Evolutionary conservation across 2,113 vertebrate species (phyloP).

Genomic region (Tupaia chinensis): DNA sequence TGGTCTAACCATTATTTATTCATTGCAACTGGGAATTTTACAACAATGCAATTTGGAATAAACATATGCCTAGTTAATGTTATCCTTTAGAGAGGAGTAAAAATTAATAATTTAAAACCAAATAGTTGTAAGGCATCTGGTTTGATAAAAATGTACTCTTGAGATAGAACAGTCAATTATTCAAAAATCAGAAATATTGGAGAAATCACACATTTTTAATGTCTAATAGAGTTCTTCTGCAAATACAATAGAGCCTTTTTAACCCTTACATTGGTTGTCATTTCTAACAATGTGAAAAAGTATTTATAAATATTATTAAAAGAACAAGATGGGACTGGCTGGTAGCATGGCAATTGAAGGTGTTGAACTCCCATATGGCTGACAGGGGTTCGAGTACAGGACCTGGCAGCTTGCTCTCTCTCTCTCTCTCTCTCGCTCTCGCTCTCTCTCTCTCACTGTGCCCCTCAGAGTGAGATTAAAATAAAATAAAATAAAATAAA

Average conservation of each 20-base stretch:
- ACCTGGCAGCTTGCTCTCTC: too few species aligned
- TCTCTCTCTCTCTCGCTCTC: too few species aligned
- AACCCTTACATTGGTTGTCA: background rate
- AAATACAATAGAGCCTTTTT: background rate
- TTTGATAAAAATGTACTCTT: conserved; percentile 45
- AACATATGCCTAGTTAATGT: conserved; percentile 61
- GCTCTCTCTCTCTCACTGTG: too few species aligned
- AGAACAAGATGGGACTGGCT: background rate
- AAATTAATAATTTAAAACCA: conserved; percentile 61
- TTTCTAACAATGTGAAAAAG: conserved; percentile 44
- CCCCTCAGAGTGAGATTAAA: background rate
- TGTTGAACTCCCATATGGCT: too few species aligned
- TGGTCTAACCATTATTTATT: conserved; percentile 57
- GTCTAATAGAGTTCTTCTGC: background rate
- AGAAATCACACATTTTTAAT: background rate
- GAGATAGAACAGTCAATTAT: conserved; percentile 20
- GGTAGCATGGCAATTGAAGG: too few species aligned
- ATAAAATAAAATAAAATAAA: background rate
- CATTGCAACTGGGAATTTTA: conserved; percentile 44
- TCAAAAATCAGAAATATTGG: conserved; percentile 43
- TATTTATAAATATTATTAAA: conserved; percentile 8
- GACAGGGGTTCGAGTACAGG: too few species aligned
- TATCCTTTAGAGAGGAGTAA: conserved; percentile 50
- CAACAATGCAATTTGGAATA: conserved; percentile 62
- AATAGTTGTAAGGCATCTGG: conserved; percentile 58